Evolutionary conservation across 2,797 vertebrate genomes (phyloP).

Genomic region (Pelochelys cantorii): DNA sequence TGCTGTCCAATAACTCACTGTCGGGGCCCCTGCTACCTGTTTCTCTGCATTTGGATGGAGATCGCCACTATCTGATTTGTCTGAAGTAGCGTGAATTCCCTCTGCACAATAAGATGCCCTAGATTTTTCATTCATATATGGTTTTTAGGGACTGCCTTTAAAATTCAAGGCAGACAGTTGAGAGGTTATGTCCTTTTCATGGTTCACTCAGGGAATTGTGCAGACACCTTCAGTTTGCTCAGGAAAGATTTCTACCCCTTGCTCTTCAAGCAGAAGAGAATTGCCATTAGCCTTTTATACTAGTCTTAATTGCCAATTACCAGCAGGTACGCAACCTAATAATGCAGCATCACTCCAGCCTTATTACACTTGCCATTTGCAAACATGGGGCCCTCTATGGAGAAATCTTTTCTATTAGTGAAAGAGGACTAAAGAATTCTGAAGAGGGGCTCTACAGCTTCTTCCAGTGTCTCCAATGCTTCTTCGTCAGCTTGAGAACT

Average conservation of each 20-base stretch:
- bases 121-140: neutral
- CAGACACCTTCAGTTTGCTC: constrained; percentile 53
- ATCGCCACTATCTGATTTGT: neutral
- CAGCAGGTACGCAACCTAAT: constrained; percentile 71
- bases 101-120: neutral
- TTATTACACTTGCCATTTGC: constrained; percentile 53
- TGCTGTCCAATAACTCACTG: neutral
- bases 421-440: constrained; percentile 54
- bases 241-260: constrained; percentile 64
- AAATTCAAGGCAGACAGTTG: constrained; percentile 47
- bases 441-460: constrained; percentile 21
- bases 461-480: constrained; percentile 17
- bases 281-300: constrained; percentile 59
- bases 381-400: constrained; percentile 59
- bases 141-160: constrained; percentile 37
- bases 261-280: constrained; percentile 65
- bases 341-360: constrained; percentile 24
- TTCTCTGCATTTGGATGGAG: neutral
- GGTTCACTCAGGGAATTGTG: constrained; percentile 55
- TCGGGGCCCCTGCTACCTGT: neutral
- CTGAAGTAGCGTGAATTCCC: constrained; percentile 16
- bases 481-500: constrained; percentile 56
- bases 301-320: constrained; percentile 73
- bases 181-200: constrained; percentile 45
- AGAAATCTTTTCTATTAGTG: constrained; percentile 74